Conservation (phyloP, 2,113 vertebrate genomes). For the Paradoxurus hermaphroditus region DNA sequence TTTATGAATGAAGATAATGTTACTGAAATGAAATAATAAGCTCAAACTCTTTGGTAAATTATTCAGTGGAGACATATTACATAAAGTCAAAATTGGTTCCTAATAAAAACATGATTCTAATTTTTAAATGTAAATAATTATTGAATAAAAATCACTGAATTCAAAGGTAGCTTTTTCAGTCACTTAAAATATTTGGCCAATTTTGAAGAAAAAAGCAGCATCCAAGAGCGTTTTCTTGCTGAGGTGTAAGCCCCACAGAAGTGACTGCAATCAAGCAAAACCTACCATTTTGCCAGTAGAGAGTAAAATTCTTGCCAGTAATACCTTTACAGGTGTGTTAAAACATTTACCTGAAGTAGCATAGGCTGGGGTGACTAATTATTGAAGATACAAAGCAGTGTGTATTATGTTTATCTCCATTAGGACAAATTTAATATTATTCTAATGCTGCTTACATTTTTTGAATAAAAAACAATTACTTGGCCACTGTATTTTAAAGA, state of each 20-base stretch:
- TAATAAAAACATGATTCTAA: neutral
- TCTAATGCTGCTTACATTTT: neutral
- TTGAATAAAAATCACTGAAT: neutral
- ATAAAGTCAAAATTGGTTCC: constrained; percentile 11
- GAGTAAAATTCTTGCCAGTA: neutral
- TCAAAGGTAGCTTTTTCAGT: neutral
- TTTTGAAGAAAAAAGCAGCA: neutral
- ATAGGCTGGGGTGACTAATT: neutral
- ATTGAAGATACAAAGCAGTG: neutral
- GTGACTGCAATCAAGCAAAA: neutral
- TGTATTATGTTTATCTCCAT: constrained; percentile 4
- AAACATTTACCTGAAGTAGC: neutral
- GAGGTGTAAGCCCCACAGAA: neutral
- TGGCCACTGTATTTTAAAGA: neutral
- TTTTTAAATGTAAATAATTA: constrained; percentile 30
- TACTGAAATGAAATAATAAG: neutral
- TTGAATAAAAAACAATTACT: constrained; percentile 17
- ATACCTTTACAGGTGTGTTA: neutral
- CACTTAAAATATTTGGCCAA: neutral
- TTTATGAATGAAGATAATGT: neutral
- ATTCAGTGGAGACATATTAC: neutral
- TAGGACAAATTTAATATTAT: constrained; percentile 5
- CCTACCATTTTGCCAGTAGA: neutral
- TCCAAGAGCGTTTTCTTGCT: neutral
- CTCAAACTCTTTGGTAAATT: neutral